Evolutionary conservation across 1,140 invertebrate genomes (phyloP), one percentile per base, ranked within the genome.

Genomic region (Manduca sexta): DNA sequence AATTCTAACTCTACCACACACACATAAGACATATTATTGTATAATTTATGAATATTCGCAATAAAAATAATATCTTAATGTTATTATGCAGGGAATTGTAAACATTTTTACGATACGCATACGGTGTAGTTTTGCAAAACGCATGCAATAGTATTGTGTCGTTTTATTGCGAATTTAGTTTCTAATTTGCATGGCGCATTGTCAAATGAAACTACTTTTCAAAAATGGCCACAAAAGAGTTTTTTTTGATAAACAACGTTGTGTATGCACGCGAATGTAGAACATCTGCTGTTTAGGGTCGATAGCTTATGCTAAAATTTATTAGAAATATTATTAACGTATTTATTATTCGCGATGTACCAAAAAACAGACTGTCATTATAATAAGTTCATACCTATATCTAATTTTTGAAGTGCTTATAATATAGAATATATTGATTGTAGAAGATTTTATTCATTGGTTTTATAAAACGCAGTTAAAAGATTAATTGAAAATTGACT

Each of bases 101-200:
- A 57, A 42, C 59, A 49, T 37, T 69, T 55, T 57, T 17, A 8
- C 37, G 7, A 49, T 56, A 26, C 12, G 44, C 33, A 56, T 68
- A 80, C 45, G 49, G 66, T 53, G 49, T 42, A 60, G 50, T 61
- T 60, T 76, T 34, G 65, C 49, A 35, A 53, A 64, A 44, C 15
- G 15, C 8, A 26, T 26, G 4, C 8, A 2, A 26, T 26, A 26
- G 50, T 47, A 43, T 29, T 4, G 7, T 26, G 52, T 39, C 62
- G 26, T 71, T 67, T 17, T 52, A 50, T 42, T 33, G 33, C 42
- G 30, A 46, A 35, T 47, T 60, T 62, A 53, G 51, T 49, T 67
- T 70, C 81, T 84, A 84, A 84, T 84, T 84, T 84, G 81, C 81
- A 84, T 84, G 75, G 74, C 60, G 66, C 65, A 80, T 84, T 84